Evolutionary conservation across 2,888 invertebrate genomes (phyloP).

Genomic region (Aporophyla lueneburgensis): DNA sequence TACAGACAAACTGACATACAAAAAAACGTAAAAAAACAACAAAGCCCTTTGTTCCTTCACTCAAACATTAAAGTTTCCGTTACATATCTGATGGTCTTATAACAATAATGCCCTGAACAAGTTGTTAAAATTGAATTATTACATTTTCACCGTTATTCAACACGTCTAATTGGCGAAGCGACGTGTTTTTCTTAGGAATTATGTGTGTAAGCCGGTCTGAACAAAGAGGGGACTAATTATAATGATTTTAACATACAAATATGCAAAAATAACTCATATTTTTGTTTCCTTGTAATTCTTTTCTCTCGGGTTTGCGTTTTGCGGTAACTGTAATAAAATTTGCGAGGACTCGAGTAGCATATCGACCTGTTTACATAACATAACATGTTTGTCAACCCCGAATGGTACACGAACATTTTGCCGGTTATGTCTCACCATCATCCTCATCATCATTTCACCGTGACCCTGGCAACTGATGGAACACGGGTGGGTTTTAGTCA

Average conservation of each 20-base stretch:
- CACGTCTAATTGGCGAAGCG: slow-evolving; percentile 44
- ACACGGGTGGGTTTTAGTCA: no score
- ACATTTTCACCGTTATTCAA: slow-evolving; percentile 61
- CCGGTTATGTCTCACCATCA: not conserved
- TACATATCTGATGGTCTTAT: slow-evolving; percentile 49
- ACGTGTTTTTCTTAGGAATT: slow-evolving; percentile 63
- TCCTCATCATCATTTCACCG: no score
- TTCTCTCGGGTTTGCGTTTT: slow-evolving; percentile 9
- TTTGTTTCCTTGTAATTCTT: slow-evolving; percentile 35
- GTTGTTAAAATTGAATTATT: slow-evolving; percentile 63
- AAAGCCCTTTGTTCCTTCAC: slow-evolving; percentile 57
- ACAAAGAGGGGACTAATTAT: slow-evolving; percentile 64
- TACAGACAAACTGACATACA: slow-evolving; percentile 20
- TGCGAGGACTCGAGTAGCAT: not conserved
- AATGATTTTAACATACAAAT: slow-evolving; percentile 57
- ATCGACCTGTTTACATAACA: not conserved
- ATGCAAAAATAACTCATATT: slow-evolving; percentile 42
- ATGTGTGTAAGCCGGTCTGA: slow-evolving; percentile 56
- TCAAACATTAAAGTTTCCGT: slow-evolving; percentile 46
- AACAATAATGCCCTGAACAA: slow-evolving; percentile 46
- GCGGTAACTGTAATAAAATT: slow-evolving; percentile 6
- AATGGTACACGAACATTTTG: not conserved
- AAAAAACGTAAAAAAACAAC: slow-evolving; percentile 36
- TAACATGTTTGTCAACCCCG: not conserved
- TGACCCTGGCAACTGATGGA: no score